Base-by-base conservation (phyloP, 1,140 invertebrate genomes). In the Phymorhynchus buccinoides region DNA sequence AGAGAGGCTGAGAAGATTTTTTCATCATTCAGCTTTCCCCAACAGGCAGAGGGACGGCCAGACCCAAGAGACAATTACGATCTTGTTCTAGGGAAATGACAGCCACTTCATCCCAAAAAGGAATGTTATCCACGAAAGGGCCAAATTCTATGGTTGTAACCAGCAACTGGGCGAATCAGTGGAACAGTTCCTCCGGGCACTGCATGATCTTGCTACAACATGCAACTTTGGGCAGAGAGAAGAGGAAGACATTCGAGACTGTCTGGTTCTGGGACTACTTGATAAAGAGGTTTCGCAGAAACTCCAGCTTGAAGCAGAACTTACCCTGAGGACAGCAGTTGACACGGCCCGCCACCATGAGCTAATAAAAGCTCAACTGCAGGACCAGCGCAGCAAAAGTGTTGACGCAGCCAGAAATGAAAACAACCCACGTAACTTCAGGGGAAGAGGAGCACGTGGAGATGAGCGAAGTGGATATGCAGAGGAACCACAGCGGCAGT, bases 181-280 rank as follows among this genome's bases (percentile, higher is more conserved):
- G 14, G 78, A 66, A 68, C 3, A 66, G 18, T 80, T 39, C 44
- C 3, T 78, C 1, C 42, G 84, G n/a, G 32, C 12, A n/a, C 44
- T 80, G 48, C 71, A 30, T 42, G 56, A 85, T 18, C 39, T 85
- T 4, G 37, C 83, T n/a, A 35, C 78, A 30, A 52, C 41, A 27
- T 27, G n/a, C 4, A 14, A 75, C 3, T 84, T 78, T 62, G 16
- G 12, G 6, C n/a, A 84, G 16, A 79, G 80, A 80, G 84, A 85
- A 71, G 77, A 80, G n/a, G n/a, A n/a, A 52, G 30, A 27, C n/a
- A 85, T 85, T 27, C 66, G 84, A 39, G 78, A 85, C 42, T 16
- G 77, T 41, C 41, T 85, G 22, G 52, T 85, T 7, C 27, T 78
- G n/a, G 84, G 84, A 32, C 52, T 80, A 37, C 0, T 30, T 4